A percentile compares a stretch with the other conserved stretches of the same genome.
Evolutionary conservation across 2,797 vertebrate species (phyloP).

Genomic region (Enteromius argenteus): DNA sequence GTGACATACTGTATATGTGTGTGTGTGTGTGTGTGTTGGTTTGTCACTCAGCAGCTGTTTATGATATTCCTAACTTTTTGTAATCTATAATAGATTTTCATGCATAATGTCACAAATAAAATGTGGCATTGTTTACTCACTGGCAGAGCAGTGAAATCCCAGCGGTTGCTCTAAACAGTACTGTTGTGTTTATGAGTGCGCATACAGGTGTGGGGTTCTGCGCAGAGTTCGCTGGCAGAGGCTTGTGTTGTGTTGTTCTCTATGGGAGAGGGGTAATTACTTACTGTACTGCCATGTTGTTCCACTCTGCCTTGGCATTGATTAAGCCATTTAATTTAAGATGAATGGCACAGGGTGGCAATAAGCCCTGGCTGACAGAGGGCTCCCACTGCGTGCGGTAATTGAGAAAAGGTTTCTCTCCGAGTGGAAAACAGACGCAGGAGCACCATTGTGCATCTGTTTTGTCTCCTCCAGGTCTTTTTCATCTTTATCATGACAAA

Average conservation of each 20-base stretch:
- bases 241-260: conserved; percentile 35
- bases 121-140: conserved; percentile 27
- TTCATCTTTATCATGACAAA: conserved; percentile 52
- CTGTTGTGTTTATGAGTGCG: not conserved
- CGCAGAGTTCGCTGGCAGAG: conserved; percentile 27
- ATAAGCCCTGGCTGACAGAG: conserved; percentile 55
- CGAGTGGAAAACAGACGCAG: conserved; percentile 46
- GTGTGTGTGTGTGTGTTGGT: not conserved
- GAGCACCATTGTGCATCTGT: conserved; percentile 44
- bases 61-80: not conserved
- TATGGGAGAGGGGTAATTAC: conserved; percentile 60
- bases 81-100: conserved; percentile 8
- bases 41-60: not conserved
- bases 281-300: conserved; percentile 55
- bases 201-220: conserved; percentile 37
- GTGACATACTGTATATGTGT: no score
- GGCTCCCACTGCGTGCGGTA: conserved; percentile 47
- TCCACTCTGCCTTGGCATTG: conserved; percentile 57
- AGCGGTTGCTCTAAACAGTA: conserved; percentile 5
- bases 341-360: conserved; percentile 59
- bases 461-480: conserved; percentile 46
- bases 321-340: conserved; percentile 66
- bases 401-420: conserved; percentile 55
- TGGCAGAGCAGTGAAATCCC: conserved; percentile 21
- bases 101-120: conserved; percentile 14